Base-by-base conservation (phyloP, 2,113 vertebrate genomes). In the Colossoma macropomum region DNA sequence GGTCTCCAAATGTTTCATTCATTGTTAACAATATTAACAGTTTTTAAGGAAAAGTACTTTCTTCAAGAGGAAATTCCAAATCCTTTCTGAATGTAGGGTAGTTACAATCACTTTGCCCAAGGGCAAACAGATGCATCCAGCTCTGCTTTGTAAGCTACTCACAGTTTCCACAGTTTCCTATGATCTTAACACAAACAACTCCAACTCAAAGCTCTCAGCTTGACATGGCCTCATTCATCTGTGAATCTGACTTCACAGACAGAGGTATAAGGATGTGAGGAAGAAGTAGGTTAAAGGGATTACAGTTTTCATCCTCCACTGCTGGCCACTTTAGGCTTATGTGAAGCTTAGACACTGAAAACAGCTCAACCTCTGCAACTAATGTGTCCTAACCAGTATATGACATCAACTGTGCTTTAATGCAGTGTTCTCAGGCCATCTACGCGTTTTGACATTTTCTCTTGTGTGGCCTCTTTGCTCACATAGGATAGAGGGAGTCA, bases 231-330 rank as follows among this genome's bases (percentile, higher is more conserved):
- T 30, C 28, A 21, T 63, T 74, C 16, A 66, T 21, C 32, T 60
- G 50, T 66, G 48, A 80, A 50, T 85, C 87, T 50, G 27, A 32
- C 60, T 38, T 45, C 10, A 50, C 21, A 77, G 86, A 79, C 76
- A 81, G 25, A 71, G 34, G 68, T 80, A 80, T 34, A 73, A 45
- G 56, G 74, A 30, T 69, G 15, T 60, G 75, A 65, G 75, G 70
- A 28, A 72, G 60, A 86, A 91, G 87, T 87, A 84, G 87, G 87
- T 83, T 93, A 92, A 93, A 87, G 82, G 77, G 93, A 95, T 95
- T 94, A 94, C 27, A 82, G 54, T 78, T 72, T 76, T 28, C 83
- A 90, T 89, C 88, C 82, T 80, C 79, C 60, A 72, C 65, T 68
- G 84, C 68, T 85, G 79, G 52, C 19, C 19, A 34, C 65, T 77